These are phyloP conservation scores for Muntiacus reevesi DNA, from an alignment of 2,113 vertebrate genomes.

Conservation along the genomic window DNA sequence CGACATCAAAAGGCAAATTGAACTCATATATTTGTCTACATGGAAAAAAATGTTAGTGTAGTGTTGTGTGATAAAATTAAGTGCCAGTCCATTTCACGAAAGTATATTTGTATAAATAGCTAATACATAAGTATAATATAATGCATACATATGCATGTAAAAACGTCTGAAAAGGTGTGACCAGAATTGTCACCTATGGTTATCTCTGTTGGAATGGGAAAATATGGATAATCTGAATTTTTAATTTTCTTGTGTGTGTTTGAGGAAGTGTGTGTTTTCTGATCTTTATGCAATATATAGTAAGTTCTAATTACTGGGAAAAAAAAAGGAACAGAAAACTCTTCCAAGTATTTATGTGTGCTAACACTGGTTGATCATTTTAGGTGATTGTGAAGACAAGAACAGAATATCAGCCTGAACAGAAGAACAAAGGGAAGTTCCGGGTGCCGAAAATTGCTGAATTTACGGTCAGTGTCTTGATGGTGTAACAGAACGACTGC, in stretches of 20 bases:
- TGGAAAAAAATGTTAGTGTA: background rate
- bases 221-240: background rate
- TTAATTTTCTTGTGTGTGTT: background rate
- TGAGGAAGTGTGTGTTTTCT: background rate
- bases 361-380: slow-evolving; percentile 41
- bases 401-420: slow-evolving; percentile 96
- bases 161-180: background rate
- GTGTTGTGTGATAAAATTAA: background rate
- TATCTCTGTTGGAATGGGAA: background rate
- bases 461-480: slow-evolving; percentile 98
- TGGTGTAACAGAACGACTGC: slow-evolving; percentile 86
- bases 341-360: background rate
- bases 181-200: background rate
- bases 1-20: background rate
- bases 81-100: background rate
- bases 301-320: background rate
- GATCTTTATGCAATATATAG: background rate
- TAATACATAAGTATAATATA: background rate
- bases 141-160: background rate
- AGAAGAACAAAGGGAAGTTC: slow-evolving; percentile 95
- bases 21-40: background rate
- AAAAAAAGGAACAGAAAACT: background rate
- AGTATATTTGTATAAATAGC: background rate
- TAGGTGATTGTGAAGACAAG: slow-evolving; percentile 99
- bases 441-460: slow-evolving; percentile 98